Base-by-base conservation (phyloP, 2,113 vertebrate species). In the Lanius collurio region DNA sequence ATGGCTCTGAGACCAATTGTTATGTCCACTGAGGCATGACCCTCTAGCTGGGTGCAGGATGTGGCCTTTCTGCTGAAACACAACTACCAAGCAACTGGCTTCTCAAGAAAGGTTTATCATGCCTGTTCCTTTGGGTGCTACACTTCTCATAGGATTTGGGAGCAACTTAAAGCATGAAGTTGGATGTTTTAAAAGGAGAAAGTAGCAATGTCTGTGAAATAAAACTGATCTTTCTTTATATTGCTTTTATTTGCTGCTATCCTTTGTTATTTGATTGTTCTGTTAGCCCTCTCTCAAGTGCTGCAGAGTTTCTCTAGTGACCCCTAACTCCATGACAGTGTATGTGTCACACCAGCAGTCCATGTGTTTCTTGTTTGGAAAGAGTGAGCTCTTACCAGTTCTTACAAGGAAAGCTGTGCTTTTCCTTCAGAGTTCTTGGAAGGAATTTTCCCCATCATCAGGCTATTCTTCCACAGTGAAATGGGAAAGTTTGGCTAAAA, bases 381-480 rank as follows among this genome's bases (percentile, higher is more conserved):
- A 68, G 69, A 53, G 28, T 28, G 28, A 27, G 6, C 22, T 83
- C 31, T 83, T 56, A 39, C 52, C 37, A 56, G n/a, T 47, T 53
- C 68, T 78, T 89, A 50, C 18, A 90, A 85, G 73, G 74, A 93
- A 94, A 90, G 22, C 26, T 56, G 39, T 42, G 39, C 10, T 87
- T 96, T 65, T 73, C 56, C 67, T 73, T 95, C 60, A 65, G 26
- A 41, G 11, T 56, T 35, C 35, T 77, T 2, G 6, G 39, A 74
- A 60, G 42, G n/a, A 70, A 64, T 87, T 90, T 30, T 60, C 39
- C 35, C 39, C 2, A 1, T 70, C n/a, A 56, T 60, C 41, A 53
- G 39, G 27, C 37, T 90, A 8, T 76, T 90, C 41, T 83, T 94
- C 68, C 50, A 67, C 23, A 50, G 69, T 33, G 20, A 56, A 82